A percentile compares a stretch with the other conserved stretches of the same genome.
phyloP scores from a whole-genome alignment of 2,797 vertebrate species.

The Cheirogaleus major region DNA sequence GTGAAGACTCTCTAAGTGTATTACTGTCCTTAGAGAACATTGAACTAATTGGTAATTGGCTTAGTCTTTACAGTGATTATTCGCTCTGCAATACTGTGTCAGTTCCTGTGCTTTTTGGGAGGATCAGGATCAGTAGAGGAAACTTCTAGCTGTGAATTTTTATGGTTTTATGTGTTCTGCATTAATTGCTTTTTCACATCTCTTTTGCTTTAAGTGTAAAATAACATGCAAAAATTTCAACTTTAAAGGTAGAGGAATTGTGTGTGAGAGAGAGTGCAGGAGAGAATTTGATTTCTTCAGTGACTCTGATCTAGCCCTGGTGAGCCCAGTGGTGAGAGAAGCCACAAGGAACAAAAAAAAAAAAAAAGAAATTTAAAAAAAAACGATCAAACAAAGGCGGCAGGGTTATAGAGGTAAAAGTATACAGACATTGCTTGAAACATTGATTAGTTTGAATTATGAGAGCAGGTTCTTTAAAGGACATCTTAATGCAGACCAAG shows the following conservation, averaged over 20 bases:
- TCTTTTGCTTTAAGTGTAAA: background rate
- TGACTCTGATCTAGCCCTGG: background rate
- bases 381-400: too few relatives aligned
- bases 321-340: background rate
- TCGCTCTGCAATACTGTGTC: background rate
- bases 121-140: background rate
- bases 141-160: background rate
- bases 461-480: background rate
- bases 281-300: background rate
- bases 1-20: background rate
- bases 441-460: background rate
- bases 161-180: background rate
- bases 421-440: background rate
- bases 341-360: background rate
- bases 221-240: background rate
- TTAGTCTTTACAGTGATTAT: background rate
- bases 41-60: background rate
- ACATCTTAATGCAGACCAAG: background rate
- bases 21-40: background rate
- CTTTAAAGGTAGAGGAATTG: background rate
- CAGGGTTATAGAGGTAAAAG: background rate
- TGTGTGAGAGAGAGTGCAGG: background rate
- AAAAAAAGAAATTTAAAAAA: too few relatives aligned
- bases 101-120: background rate
- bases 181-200: background rate